phyloP scores from a whole-genome alignment of 2,888 invertebrate genomes.

The Pomacea canaliculata region DNA sequence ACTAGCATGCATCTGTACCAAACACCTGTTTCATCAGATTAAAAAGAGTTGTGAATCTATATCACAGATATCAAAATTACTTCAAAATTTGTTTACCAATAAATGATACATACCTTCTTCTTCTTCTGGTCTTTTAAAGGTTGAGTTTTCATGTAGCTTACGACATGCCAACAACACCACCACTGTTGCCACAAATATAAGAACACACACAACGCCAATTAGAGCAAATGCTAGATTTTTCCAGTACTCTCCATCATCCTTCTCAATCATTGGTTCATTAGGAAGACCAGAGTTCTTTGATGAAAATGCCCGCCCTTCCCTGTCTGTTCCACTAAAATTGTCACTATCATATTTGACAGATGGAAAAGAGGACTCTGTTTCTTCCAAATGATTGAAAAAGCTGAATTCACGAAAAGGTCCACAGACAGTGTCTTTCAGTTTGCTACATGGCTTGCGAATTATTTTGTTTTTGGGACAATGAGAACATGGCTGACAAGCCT shows the following conservation, averaged over 20 bases:
- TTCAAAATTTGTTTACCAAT: neutral
- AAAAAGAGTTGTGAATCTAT: too few species aligned
- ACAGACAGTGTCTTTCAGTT: constrained; percentile 37
- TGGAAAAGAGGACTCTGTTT: neutral
- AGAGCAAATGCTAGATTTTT: constrained; percentile 53
- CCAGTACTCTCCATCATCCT: constrained; percentile 52
- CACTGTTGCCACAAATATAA: constrained; percentile 48
- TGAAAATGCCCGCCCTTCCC: neutral
- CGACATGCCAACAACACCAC: constrained; percentile 48
- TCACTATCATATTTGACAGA: constrained; percentile 2
- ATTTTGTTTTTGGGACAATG: constrained; percentile 41
- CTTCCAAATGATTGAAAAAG: constrained; percentile 30
- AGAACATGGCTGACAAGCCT: constrained; percentile 32
- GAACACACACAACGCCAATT: constrained; percentile 53
- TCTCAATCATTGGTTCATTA: constrained; percentile 32
- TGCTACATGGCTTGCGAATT: constrained; percentile 37
- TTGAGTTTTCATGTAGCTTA: constrained; percentile 37
- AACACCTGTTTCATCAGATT: too few species aligned
- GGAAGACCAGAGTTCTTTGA: neutral
- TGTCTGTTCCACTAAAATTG: neutral
- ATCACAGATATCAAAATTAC: too few species aligned
- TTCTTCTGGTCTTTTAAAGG: constrained; percentile 33
- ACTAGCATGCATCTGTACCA: too few species aligned
- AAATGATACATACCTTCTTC: constrained; percentile 34
- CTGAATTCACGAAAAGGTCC: constrained; percentile 44